Percentiles rank a stretch among this genome's conserved stretches.
phyloP scores from a whole-genome alignment of 2,113 vertebrate genomes.

The Plecturocebus donacophilus region DNA sequence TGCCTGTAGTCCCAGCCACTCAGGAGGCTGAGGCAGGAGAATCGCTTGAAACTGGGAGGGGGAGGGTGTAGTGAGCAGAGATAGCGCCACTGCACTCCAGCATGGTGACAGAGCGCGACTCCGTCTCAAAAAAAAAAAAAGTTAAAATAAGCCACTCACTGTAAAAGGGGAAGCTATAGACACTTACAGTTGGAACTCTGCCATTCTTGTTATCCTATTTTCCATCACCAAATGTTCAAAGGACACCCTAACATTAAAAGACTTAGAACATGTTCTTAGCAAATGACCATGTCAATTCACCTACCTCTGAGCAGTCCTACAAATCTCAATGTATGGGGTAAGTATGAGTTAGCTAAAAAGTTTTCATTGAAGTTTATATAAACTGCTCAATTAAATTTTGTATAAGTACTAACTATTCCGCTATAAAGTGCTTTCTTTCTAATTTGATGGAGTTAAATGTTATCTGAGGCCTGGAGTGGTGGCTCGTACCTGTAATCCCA shows the following conservation, averaged over 20 bases:
- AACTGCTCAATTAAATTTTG: neutral
- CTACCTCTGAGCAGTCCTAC: neutral
- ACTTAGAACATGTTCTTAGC: neutral
- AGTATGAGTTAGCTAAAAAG: neutral
- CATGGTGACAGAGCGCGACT: too few species aligned
- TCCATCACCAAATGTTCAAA: neutral
- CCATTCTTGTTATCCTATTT: neutral
- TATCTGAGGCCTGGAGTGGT: neutral
- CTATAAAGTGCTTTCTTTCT: conserved; percentile 1
- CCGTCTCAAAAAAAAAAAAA: neutral
- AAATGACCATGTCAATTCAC: neutral
- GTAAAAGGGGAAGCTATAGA: neutral
- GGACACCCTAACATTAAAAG: neutral
- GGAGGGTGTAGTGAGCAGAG: too few species aligned
- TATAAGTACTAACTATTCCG: neutral
- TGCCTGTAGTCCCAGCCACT: too few species aligned
- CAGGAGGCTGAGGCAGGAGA: too few species aligned
- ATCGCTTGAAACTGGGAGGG: too few species aligned
- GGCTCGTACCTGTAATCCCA: too few species aligned
- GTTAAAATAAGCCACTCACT: neutral
- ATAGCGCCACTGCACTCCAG: too few species aligned
- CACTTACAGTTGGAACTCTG: neutral
- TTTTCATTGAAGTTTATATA: conserved; percentile 5
- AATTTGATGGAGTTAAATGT: neutral
- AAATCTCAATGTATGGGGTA: neutral